phyloP scores from a whole-genome alignment of 2,888 invertebrate species.

The Frankliniella fusca region DNA sequence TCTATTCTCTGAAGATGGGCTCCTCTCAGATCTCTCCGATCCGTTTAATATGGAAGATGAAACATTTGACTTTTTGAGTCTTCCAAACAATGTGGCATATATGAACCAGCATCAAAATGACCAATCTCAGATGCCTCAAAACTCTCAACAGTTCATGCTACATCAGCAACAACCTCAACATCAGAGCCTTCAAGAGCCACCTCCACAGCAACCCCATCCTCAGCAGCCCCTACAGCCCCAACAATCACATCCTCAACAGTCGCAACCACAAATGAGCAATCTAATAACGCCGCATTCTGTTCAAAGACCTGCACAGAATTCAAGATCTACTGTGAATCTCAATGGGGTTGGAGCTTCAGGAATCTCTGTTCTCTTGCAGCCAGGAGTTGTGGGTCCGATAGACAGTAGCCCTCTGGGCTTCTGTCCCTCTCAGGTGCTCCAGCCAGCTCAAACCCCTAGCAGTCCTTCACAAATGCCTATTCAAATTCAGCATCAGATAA shows the following conservation, averaged over 20 bases:
- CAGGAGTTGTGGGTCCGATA: not conserved
- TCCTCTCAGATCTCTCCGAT: constrained; percentile 52
- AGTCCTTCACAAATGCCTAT: constrained; percentile 41
- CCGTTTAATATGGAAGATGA: constrained; percentile 49
- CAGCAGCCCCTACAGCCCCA: constrained; percentile 31
- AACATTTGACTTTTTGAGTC: constrained; percentile 49
- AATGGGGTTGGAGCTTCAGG: constrained; percentile 40
- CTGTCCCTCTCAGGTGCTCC: constrained; percentile 41
- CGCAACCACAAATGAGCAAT: constrained; percentile 33
- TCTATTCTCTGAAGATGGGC: constrained; percentile 52
- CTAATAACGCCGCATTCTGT: constrained; percentile 37
- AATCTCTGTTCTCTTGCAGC: constrained; percentile 34
- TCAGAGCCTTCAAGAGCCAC: constrained; percentile 31
- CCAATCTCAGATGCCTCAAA: constrained; percentile 29
- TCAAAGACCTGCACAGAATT: constrained; percentile 40
- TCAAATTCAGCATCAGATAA: constrained; percentile 37
- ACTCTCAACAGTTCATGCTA: constrained; percentile 28
- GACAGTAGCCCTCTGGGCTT: constrained; percentile 42
- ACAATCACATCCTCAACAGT: constrained; percentile 32
- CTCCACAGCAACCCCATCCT: constrained; percentile 34
- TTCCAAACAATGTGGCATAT: constrained; percentile 42
- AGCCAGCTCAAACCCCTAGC: constrained; percentile 43
- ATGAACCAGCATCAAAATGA: constrained; percentile 39
- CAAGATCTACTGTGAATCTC: constrained; percentile 40
- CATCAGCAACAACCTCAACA: constrained; percentile 27